These are phyloP conservation scores for Hephaestus fuliginosus DNA, from an alignment of 2,797 vertebrate genomes.

Conservation along the genomic window DNA sequence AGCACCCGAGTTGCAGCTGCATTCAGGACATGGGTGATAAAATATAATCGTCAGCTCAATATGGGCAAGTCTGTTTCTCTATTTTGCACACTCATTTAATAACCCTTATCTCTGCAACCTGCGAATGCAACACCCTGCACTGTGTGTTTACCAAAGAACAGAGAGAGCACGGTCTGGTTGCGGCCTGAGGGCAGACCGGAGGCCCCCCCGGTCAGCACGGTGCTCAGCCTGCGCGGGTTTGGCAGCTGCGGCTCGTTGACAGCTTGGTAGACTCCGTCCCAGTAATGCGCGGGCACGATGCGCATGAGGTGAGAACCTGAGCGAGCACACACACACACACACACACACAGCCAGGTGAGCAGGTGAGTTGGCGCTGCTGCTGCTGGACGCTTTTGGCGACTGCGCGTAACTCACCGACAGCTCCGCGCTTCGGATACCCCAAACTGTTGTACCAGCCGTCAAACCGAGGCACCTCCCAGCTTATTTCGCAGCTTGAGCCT, in stretches of 20 bases:
- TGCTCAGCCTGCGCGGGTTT: slow-evolving; percentile 90
- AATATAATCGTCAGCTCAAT: neutral
- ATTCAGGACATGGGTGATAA: neutral
- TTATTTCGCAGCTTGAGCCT: slow-evolving; percentile 79
- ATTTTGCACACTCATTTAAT: neutral
- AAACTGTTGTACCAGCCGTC: slow-evolving; percentile 98
- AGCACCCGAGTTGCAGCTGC: neutral
- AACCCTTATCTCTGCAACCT: neutral
- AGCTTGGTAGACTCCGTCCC: slow-evolving; percentile 90
- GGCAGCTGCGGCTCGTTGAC: slow-evolving; percentile 88
- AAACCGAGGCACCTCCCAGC: slow-evolving; percentile 93
- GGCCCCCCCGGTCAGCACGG: slow-evolving; percentile 65
- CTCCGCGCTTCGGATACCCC: slow-evolving; percentile 85
- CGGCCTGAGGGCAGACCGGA: slow-evolving; percentile 85
- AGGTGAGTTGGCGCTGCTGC: slow-evolving; percentile 1
- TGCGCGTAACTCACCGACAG: slow-evolving; percentile 85
- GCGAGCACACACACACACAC: slow-evolving; percentile 4
- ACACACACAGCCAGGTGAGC: neutral
- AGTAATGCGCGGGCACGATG: slow-evolving; percentile 89
- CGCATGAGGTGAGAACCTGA: slow-evolving; percentile 89
- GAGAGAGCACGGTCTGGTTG: slow-evolving; percentile 91
- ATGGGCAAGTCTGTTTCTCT: neutral
- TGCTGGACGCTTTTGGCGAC: neutral
- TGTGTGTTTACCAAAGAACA: slow-evolving; percentile 91
- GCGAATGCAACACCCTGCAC: neutral